A percentile compares a stretch with the other conserved stretches of the same genome.
Evolutionary conservation across 2,888 invertebrate species (phyloP).

Genomic region (Andrena chrysosceles): DNA sequence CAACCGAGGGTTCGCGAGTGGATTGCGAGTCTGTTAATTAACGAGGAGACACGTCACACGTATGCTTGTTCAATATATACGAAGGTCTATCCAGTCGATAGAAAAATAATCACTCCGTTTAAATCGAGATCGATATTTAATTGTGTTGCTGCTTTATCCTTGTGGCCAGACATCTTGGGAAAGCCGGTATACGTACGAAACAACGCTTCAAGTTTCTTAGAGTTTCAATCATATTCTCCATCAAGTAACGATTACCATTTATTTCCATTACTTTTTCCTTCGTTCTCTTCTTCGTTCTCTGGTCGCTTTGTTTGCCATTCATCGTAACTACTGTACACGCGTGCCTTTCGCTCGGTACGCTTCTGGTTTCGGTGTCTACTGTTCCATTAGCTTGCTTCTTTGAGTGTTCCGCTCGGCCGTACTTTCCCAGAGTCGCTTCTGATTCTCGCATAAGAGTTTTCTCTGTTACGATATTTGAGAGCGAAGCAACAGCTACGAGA

Average conservation of each 20-base stretch:
- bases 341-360: slow-evolving; percentile 5
- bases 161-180: not conserved
- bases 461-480: not conserved
- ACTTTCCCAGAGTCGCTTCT: not conserved
- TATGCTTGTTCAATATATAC: slow-evolving; percentile 51
- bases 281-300: not conserved
- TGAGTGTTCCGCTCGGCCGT: slow-evolving; percentile 20
- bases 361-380: slow-evolving; percentile 5
- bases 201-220: slow-evolving; percentile 17
- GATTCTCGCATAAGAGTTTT: not conserved
- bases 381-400: slow-evolving; percentile 31
- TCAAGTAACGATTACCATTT: slow-evolving; percentile 8
- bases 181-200: slow-evolving; percentile 11
- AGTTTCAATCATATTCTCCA: not conserved
- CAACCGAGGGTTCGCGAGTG: not conserved
- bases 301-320: not conserved
- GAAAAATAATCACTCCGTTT: slow-evolving; percentile 9
- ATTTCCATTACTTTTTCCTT: too few species aligned
- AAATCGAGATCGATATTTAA: slow-evolving; percentile 24
- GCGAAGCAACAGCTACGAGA: not conserved
- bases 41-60: slow-evolving; percentile 23
- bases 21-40: not conserved
- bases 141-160: slow-evolving; percentile 17
- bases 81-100: slow-evolving; percentile 4
- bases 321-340: too few species aligned